Evolutionary conservation across 2,888 invertebrate species (phyloP).

Genomic region (Heliconius sara): DNA sequence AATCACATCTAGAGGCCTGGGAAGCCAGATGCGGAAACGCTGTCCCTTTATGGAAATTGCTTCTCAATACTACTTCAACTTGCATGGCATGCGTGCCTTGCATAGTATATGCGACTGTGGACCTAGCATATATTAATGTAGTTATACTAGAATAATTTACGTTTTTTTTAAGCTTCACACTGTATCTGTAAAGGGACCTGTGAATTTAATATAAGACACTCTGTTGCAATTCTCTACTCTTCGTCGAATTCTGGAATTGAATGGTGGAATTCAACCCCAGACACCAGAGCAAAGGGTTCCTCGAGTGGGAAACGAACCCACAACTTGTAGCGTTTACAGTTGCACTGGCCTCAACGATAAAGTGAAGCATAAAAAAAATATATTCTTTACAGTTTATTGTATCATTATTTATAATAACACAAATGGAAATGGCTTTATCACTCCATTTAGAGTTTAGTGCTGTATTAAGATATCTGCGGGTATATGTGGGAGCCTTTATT

Average conservation of each 20-base stretch:
- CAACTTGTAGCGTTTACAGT: no score
- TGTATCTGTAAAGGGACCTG: no score
- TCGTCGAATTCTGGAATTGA: no score
- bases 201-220: no score
- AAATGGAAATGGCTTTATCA: background rate
- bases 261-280: no score
- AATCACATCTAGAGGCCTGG: slow-evolving; percentile 10
- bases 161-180: background rate
- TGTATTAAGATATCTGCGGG: background rate
- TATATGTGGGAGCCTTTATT: background rate
- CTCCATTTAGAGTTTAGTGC: background rate
- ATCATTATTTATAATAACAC: background rate
- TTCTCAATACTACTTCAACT: slow-evolving; percentile 16
- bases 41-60: slow-evolving; percentile 33
- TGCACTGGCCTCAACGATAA: no score
- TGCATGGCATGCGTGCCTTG: slow-evolving; percentile 9
- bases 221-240: no score
- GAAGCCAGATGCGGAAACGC: slow-evolving; percentile 33
- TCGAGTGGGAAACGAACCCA: no score
- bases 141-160: background rate
- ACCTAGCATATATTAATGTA: background rate
- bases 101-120: background rate
- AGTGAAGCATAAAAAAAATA: no score
- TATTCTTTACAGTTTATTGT: background rate
- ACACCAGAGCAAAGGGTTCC: no score